Conservation (phyloP, 2,113 vertebrate species). For the Dromas ardeola region DNA sequence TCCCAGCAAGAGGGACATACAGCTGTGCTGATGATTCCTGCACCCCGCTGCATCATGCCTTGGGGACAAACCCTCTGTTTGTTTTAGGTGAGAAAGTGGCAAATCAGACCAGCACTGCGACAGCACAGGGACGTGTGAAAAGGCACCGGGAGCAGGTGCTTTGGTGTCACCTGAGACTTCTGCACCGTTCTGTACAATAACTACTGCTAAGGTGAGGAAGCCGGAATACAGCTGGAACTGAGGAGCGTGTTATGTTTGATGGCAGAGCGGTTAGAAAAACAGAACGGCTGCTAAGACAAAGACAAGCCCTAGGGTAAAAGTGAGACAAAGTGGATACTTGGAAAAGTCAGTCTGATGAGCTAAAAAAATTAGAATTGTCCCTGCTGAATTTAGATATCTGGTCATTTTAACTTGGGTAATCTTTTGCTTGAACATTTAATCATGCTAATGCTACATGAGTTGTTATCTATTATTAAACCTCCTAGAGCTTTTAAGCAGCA, state of each 20-base stretch:
- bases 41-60: fast-evolving
- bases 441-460: neutral
- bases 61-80: no score
- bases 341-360: neutral
- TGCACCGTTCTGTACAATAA: neutral
- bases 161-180: neutral
- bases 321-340: neutral
- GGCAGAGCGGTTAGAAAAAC: neutral
- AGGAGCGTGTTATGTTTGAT: neutral
- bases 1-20: neutral
- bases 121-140: neutral
- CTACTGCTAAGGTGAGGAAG: neutral
- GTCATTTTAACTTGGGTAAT: neutral
- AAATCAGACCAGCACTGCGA: neutral
- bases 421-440: neutral
- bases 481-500: neutral
- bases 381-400: neutral
- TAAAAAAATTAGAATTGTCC: neutral
- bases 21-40: neutral
- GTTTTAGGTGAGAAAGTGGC: neutral
- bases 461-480: neutral
- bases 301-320: neutral
- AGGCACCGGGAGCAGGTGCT: neutral
- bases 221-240: fast-evolving
- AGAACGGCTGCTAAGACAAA: neutral